Conservation (phyloP, 2,113 vertebrate genomes). For the Lamprotornis superbus region DNA sequence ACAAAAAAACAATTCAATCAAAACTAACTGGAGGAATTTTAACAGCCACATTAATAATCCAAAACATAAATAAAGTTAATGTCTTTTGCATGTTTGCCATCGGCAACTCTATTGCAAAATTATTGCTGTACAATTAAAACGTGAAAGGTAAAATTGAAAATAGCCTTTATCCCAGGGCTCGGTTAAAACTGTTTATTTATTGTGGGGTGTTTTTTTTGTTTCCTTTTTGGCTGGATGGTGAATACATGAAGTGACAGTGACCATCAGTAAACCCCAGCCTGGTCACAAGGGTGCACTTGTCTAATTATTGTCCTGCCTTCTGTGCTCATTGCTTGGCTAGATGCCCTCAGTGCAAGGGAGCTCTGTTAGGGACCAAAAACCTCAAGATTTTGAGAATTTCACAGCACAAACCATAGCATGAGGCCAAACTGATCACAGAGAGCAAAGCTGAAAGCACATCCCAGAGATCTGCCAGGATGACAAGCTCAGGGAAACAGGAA, state of each 20-base stretch:
- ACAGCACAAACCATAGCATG: accelerated
- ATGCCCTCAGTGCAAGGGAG: background rate
- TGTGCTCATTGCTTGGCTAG: accelerated
- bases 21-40: conserved; percentile 81
- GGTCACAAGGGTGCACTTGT: background rate
- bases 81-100: conserved; percentile 72
- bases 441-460: background rate
- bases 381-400: background rate
- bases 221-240: background rate
- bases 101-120: conserved; percentile 65
- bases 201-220: background rate
- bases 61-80: conserved; percentile 82
- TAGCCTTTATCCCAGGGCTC: background rate
- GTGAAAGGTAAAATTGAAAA: conserved; percentile 52
- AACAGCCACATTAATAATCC: conserved; percentile 80
- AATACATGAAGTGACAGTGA: background rate
- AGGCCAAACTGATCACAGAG: background rate
- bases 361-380: background rate
- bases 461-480: background rate
- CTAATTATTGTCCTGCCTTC: background rate
- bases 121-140: conserved; percentile 68
- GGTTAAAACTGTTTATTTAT: background rate
- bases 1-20: conserved; percentile 81
- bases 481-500: background rate
- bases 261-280: background rate